These are phyloP conservation scores for Dexiosoma caninum DNA, from an alignment of 2,888 invertebrate genomes.

Conservation along the genomic window DNA sequence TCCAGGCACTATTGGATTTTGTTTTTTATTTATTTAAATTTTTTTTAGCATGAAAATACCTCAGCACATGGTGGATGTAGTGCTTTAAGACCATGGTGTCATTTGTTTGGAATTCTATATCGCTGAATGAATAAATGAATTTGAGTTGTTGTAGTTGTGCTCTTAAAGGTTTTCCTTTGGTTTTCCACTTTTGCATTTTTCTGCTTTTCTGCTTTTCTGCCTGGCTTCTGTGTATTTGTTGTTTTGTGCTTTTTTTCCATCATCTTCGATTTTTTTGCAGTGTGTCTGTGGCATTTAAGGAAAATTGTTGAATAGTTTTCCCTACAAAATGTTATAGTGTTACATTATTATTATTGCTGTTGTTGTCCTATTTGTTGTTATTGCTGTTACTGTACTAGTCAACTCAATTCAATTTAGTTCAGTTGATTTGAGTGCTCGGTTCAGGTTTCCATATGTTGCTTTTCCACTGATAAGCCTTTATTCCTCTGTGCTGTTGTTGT, in stretches of 20 bases:
- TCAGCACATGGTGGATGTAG: slow-evolving; percentile 20
- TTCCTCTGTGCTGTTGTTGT: not conserved
- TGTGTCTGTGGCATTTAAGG: slow-evolving; percentile 48
- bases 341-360: slow-evolving; percentile 1
- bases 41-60: not conserved
- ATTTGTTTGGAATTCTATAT: slow-evolving; percentile 49
- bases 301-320: slow-evolving; percentile 50
- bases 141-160: not conserved
- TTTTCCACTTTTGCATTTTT: slow-evolving; percentile 40
- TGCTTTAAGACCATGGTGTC: slow-evolving; percentile 30
- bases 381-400: not conserved
- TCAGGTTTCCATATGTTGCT: slow-evolving; percentile 50
- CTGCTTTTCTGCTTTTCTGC: not conserved
- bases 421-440: slow-evolving; percentile 26
- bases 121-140: slow-evolving; percentile 13
- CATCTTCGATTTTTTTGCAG: not conserved
- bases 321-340: slow-evolving; percentile 26
- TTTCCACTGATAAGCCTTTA: slow-evolving; percentile 48
- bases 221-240: not conserved
- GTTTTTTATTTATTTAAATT: not conserved
- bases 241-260: not conserved
- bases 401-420: slow-evolving; percentile 25
- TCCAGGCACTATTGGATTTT: not conserved
- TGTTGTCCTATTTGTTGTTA: slow-evolving; percentile 3
- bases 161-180: slow-evolving; percentile 54